Evolutionary conservation across 2,797 vertebrate species (phyloP), one percentile per base, ranked within the genome.

Genomic region (Halcyon leucocephala): DNA sequence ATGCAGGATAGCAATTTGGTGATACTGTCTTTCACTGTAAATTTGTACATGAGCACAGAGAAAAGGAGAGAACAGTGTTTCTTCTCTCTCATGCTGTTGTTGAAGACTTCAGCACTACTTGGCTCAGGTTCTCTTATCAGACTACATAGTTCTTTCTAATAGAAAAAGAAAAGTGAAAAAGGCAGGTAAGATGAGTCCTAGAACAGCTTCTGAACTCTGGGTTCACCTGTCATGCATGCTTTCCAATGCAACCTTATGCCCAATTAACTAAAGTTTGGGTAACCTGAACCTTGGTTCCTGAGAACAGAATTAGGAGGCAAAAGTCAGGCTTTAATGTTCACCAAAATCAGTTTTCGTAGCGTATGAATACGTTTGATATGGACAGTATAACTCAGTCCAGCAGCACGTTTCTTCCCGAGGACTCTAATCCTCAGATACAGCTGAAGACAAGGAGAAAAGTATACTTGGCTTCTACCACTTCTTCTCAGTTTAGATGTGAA

Each of bases 401-500:
- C 16, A 58, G 2, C 3, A 5, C 0, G 1, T 15, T 26, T 58
- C 55, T 35, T 60, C 12, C 35, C 26, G 37, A 82, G 25, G 28
- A 31, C 9, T 44, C 51, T 66, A 28, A 42, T 60, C 15, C 26
- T 60, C 69, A 73, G 6, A 28, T 79, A 24, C 4, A 69, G 44
- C 17, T 70, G 76, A 51, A 20, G 29, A 19, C 14, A 58, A 52
- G 18, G 14, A 24, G 6, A 35, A 28, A 85, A 55, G 4, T 26
- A 37, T 20, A 29, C 29, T 73, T 80, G 39, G 22, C 29, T 83
- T 66, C 46, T 69, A 21, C 10, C 4, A 77, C 12, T 46, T 79
- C n/a, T 90, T 73, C 24, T 29, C 62, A 33, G 33, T 48, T 90
- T 62, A 89, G 22, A 58, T 26, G 11, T 55, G 58, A 90, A 90